Base-by-base conservation (phyloP, 1,140 invertebrate genomes). In the Laodelphax striatellus region DNA sequence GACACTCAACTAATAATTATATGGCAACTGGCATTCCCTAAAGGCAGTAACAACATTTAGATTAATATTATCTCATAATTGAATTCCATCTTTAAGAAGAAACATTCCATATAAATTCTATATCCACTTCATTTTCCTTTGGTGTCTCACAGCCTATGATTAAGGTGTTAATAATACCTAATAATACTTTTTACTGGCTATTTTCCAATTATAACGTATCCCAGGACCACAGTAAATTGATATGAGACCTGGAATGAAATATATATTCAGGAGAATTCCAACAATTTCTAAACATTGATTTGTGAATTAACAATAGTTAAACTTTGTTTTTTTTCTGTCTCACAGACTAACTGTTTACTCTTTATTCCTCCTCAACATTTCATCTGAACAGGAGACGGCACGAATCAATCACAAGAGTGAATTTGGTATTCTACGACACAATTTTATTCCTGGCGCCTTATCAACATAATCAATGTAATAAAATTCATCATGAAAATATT, bases 21-120 rank as follows among this genome's bases (percentile, higher is more conserved):
- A 50, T 50, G 46, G 46, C 46, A 50, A 50, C 46, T 50, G 46
- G 46, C 46, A 50, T 19, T 50, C 46, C 46, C 46, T 50, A 50
- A 17, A 50, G 46, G 46, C 46, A 50, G 46, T 50, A 50, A 50
- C 21, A 50, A 50, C 46, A 50, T 19, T 19, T 22, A 50, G 21
- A 19, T 19, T 19, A 50, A 19, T 50, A 50, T 50, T 50, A 50
- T 50, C 6, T 19, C 16, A 16, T 19, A 19, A 50, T 19, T 50
- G 16, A 22, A 50, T 9, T 50, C 21, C 46, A 50, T 5, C 46
- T 19, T 44, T 50, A 9, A 22, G 46, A 50, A 50, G 16, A 19
- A 50, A 50, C 46, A 50, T 50, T 50, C 46, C 46, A 50, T 50
- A 38, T 38, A 38, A 38, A 38, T 38, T 38, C 34, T 38, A 38